Evolutionary conservation across 2,888 invertebrate species (phyloP).

Genomic region (Epicampocera succincta): DNA sequence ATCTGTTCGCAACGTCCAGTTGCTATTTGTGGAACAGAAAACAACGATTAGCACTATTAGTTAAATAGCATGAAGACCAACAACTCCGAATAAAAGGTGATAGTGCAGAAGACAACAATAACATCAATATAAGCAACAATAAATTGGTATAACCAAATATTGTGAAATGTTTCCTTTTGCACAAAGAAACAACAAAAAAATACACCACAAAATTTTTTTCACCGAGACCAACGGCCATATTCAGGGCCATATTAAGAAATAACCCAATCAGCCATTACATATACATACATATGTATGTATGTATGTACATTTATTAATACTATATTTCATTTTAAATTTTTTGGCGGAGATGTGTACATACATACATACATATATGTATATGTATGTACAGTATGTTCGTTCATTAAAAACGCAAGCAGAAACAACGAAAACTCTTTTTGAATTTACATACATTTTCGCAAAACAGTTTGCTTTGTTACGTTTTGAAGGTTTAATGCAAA

Average conservation of each 20-base stretch:
- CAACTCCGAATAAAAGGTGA: slow-evolving; percentile 71
- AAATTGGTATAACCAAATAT: slow-evolving; percentile 70
- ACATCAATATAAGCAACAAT: slow-evolving; percentile 35
- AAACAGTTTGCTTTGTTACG: too few relatives aligned
- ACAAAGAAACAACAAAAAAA: slow-evolving; percentile 39
- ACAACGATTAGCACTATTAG: slow-evolving; percentile 39
- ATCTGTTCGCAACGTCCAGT: not conserved
- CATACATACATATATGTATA: too few relatives aligned
- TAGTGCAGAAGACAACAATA: slow-evolving; percentile 69
- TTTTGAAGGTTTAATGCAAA: too few relatives aligned
- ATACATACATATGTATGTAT: slow-evolving; percentile 38
- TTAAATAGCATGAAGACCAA: slow-evolving; percentile 35
- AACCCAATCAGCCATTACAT: slow-evolving; percentile 61
- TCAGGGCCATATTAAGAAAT: slow-evolving; percentile 73
- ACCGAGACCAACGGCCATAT: slow-evolving; percentile 77
- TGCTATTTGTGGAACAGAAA: slow-evolving; percentile 3
- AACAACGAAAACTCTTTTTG: too few relatives aligned
- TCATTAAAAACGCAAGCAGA: too few relatives aligned
- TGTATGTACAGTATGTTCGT: too few relatives aligned
- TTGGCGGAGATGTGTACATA: too few relatives aligned
- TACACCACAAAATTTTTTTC: slow-evolving; percentile 53
- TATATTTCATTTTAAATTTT: too few relatives aligned
- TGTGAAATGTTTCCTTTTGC: slow-evolving; percentile 71
- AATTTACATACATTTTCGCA: too few relatives aligned
- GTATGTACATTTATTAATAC: not conserved